Conservation (phyloP, 2,888 invertebrate genomes). For the Pollenia griseotomentosa region DNA sequence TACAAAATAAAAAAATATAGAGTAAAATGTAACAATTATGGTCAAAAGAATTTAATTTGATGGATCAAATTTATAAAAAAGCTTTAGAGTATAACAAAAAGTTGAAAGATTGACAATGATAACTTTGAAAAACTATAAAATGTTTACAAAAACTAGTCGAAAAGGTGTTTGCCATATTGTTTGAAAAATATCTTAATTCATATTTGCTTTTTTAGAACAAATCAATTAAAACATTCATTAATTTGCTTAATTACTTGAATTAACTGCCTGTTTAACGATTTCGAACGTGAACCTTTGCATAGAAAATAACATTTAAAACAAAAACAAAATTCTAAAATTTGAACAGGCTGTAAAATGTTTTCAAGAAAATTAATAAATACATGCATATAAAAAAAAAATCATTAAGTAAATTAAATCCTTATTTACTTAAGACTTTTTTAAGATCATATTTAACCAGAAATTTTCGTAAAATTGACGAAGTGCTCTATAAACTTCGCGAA, state of each 20-base stretch:
- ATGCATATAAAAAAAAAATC: too few species aligned
- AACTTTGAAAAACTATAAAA: background rate
- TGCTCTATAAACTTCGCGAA: too few species aligned
- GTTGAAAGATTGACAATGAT: background rate
- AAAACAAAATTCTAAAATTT: too few species aligned
- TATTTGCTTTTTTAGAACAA: background rate
- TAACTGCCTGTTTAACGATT: too few species aligned
- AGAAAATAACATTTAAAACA: too few species aligned
- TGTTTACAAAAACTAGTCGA: too few species aligned
- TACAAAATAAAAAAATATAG: background rate
- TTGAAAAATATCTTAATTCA: background rate
- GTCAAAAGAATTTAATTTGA: constrained; percentile 24
- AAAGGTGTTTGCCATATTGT: background rate
- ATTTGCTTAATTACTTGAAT: background rate
- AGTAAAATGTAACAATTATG: constrained; percentile 10
- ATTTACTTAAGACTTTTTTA: too few species aligned
- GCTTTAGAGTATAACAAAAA: background rate
- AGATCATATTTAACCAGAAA: too few species aligned
- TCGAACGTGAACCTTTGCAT: too few species aligned
- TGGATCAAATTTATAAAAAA: constrained; percentile 19
- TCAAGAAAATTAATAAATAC: background rate
- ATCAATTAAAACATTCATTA: background rate
- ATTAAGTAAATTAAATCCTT: too few species aligned
- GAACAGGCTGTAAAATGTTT: too few species aligned
- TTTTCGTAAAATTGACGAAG: too few species aligned